Evolutionary conservation across 2,113 vertebrate species (phyloP).

Genomic region (Pelusios castaneus): DNA sequence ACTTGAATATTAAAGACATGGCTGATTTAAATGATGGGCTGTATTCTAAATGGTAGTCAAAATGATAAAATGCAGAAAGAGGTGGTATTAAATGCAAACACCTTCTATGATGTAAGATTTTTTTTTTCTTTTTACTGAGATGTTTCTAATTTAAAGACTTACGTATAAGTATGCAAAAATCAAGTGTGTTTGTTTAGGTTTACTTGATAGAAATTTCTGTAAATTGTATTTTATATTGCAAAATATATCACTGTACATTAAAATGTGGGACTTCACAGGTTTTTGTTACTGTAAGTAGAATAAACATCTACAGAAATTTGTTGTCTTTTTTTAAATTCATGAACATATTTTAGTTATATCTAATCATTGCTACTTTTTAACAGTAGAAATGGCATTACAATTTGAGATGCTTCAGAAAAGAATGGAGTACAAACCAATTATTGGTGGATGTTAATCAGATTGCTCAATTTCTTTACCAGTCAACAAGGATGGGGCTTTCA

Average conservation of each 20-base stretch:
- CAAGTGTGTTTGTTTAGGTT: constrained; percentile 78
- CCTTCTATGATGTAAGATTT: constrained; percentile 63
- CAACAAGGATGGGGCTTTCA: accelerated
- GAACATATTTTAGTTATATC: not conserved
- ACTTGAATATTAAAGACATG: constrained; percentile 1
- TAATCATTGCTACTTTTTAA: not conserved
- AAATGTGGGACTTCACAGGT: constrained; percentile 72
- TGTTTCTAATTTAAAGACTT: constrained; percentile 81
- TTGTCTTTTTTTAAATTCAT: constrained; percentile 20
- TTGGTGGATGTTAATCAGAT: not conserved
- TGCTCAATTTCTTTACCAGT: not conserved
- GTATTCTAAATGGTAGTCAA: not conserved
- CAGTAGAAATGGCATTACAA: not conserved
- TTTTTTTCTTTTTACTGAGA: constrained; percentile 62
- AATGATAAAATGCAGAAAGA: constrained; percentile 11
- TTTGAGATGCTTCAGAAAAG: not conserved
- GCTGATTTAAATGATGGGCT: not conserved
- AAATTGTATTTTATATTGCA: constrained; percentile 84
- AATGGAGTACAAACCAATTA: accelerated
- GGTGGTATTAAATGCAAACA: constrained; percentile 48
- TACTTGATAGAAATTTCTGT: constrained; percentile 78
- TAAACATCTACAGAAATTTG: constrained; percentile 75
- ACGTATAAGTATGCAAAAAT: constrained; percentile 74
- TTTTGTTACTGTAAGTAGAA: constrained; percentile 85
- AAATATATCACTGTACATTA: constrained; percentile 79